Percentiles rank a stretch among this genome's conserved stretches.
These are phyloP conservation scores for Clarias fuscus DNA, from an alignment of 2,797 vertebrate species.

Conservation along the genomic window DNA sequence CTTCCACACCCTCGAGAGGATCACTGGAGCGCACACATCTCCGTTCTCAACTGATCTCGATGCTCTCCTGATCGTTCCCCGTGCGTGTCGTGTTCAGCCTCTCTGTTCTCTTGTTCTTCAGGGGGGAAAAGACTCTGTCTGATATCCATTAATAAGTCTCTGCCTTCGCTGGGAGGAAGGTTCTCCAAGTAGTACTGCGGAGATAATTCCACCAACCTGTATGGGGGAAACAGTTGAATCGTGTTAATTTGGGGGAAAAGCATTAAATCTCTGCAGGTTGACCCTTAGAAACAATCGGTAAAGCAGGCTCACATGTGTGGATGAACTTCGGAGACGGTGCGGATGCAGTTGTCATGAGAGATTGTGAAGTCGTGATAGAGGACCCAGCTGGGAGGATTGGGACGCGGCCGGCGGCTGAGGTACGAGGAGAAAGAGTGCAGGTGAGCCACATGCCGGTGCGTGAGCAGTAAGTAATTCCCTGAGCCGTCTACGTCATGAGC, in stretches of 20 bases:
- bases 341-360: constrained; percentile 92
- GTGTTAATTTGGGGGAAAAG: background rate
- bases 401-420: constrained; percentile 73
- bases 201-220: constrained; percentile 87
- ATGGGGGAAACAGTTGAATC: background rate
- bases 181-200: constrained; percentile 94
- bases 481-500: constrained; percentile 91
- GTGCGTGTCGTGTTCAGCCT: constrained; percentile 36
- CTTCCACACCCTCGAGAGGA: background rate
- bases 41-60: constrained; percentile 62
- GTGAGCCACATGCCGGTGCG: constrained; percentile 91
- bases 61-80: constrained; percentile 48
- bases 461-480: constrained; percentile 93
- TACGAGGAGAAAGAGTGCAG: constrained; percentile 86
- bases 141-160: constrained; percentile 86
- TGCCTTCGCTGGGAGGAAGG: constrained; percentile 88
- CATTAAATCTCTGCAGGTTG: background rate
- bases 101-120: constrained; percentile 37
- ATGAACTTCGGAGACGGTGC: constrained; percentile 85
- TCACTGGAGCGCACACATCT: constrained; percentile 75
- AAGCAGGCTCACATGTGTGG: constrained; percentile 83
- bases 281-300: background rate
- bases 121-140: constrained; percentile 71
- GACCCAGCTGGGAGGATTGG: constrained; percentile 83
- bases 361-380: constrained; percentile 93